Base-by-base conservation (phyloP, 2,113 vertebrate genomes). In the Diphyllodes magnificus region DNA sequence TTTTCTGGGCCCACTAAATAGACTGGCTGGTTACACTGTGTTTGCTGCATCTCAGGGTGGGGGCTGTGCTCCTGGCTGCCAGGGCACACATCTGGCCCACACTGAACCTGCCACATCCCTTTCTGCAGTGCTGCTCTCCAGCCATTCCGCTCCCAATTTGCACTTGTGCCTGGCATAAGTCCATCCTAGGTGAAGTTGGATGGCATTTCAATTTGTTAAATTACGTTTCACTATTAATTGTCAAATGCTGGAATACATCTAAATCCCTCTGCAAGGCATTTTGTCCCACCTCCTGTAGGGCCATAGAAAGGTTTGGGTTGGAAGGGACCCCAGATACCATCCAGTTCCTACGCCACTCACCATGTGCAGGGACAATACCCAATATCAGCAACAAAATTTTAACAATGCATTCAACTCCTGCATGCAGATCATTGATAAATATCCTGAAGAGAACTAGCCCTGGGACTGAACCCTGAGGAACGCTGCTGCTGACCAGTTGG, bases 21-120 rank as follows among this genome's bases (percentile, higher is more conserved):
- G 23, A 9, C 40, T 2, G 6, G 1, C 13, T 70, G 28, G 4
- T 54, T 14, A 1, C 16, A 2, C 6, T 31, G 7, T 50, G 33
- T 60, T 81, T 81, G 12, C 27, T 65, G 15, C 15, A 11, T 4
- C 17, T 61, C 50, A 44, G 73, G 24, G 49, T 24, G 24, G 1
- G 2, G 9, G 20, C 47, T 85, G 14, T 11, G 21, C 7, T 49
- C n/a, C 37, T 31, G 10, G 44, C 39, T 84, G 11, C 31, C n/a
- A 31, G 44, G 44, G 14, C 19, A 30, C n/a, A 14, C 13, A 16
- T 10, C 8, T 40, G 39, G 5, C 9, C 15, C 20, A 7, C 15
- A 12, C 2, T 14, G 54, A 69, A 10, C 8, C 31, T 51, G 7
- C 10, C 39, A 27, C 44, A 24, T 18, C n/a, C 23, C 27, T 57